Evolutionary conservation across 2,888 invertebrate genomes (phyloP).

Genomic region (Eulithis prunata): DNA sequence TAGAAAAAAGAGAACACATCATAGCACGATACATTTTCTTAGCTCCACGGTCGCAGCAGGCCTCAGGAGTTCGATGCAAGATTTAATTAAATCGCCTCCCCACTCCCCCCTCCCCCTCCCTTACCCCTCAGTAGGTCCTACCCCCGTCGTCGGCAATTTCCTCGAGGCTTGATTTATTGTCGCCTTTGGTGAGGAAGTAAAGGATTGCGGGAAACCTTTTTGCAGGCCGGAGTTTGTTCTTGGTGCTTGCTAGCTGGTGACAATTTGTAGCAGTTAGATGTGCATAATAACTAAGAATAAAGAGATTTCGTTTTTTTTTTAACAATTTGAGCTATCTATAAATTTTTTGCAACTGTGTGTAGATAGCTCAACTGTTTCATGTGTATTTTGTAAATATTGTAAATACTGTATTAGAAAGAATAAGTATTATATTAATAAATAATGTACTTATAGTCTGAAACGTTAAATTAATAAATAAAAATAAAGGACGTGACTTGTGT

Average conservation of each 20-base stretch:
- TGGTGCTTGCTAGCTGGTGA: slow-evolving; percentile 21
- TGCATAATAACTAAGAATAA: no score
- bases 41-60: slow-evolving; percentile 54
- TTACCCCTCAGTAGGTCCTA: slow-evolving; percentile 32
- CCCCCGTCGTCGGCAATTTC: slow-evolving; percentile 76
- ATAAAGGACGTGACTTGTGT: no score
- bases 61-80: slow-evolving; percentile 85
- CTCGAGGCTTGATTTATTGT: slow-evolving; percentile 84
- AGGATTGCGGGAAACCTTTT: slow-evolving; percentile 73
- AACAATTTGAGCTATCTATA: no score
- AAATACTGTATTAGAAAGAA: no score
- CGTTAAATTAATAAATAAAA: no score
- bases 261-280: slow-evolving; percentile 5
- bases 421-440: no score
- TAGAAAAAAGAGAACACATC: background rate
- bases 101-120: slow-evolving; percentile 42
- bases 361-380: no score
- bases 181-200: slow-evolving; percentile 72
- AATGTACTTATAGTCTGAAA: no score
- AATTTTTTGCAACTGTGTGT: no score
- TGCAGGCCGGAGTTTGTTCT: slow-evolving; percentile 49
- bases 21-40: slow-evolving; percentile 17
- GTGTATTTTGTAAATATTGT: no score
- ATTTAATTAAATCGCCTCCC: slow-evolving; percentile 85
- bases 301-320: no score